Evolutionary conservation across 1,140 invertebrate genomes (phyloP).

Genomic region (Drosophila tani): DNA sequence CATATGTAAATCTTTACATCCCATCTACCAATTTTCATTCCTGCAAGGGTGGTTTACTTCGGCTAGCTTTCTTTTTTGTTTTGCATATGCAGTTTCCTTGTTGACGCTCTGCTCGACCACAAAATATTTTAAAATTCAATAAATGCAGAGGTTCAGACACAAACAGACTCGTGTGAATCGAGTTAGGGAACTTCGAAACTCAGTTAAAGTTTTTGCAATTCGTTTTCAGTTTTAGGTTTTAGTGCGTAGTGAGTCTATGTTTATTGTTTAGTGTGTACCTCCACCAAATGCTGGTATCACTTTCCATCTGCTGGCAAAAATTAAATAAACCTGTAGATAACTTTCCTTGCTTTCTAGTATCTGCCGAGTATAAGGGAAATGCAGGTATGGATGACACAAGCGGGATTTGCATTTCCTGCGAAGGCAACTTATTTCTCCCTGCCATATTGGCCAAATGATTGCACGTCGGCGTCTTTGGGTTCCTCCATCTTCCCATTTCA

Average conservation of each 20-base stretch:
- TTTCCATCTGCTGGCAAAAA: slow-evolving; percentile 1
- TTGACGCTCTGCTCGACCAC: background rate
- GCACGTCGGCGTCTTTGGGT: background rate
- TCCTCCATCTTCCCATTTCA: background rate
- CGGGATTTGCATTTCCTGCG: background rate
- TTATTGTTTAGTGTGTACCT: background rate
- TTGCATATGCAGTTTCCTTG: background rate
- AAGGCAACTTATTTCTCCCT: background rate
- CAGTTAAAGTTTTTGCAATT: slow-evolving; percentile 24
- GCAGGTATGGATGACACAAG: background rate
- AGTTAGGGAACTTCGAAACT: slow-evolving; percentile 9
- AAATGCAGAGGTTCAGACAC: background rate
- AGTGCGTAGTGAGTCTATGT: background rate
- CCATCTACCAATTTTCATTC: no score
- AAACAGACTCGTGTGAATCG: slow-evolving; percentile 18
- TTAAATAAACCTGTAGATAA: slow-evolving; percentile 4
- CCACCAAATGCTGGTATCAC: background rate
- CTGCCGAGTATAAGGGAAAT: background rate
- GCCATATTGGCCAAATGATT: slow-evolving; percentile 9
- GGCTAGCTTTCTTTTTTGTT: no score
- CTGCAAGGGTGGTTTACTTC: no score
- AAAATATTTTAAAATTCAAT: slow-evolving; percentile 2
- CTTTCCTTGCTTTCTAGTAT: background rate
- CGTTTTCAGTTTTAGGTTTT: background rate
- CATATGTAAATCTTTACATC: no score